A percentile compares a stretch with the other conserved stretches of the same genome.
phyloP scores from a whole-genome alignment of 2,797 vertebrate species.

The Clarias platycephalus region DNA sequence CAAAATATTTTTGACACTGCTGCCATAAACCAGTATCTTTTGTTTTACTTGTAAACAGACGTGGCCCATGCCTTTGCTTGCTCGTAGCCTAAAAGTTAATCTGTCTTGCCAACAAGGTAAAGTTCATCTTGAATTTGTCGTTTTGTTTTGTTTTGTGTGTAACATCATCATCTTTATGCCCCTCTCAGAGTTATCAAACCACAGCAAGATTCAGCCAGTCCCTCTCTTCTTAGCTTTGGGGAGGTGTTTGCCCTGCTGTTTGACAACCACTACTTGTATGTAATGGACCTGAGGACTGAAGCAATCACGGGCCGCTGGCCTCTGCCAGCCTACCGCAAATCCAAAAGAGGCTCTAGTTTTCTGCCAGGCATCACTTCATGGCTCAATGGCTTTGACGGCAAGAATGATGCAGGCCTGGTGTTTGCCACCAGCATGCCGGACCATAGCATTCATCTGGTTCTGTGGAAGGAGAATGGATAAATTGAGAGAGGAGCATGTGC shows the following conservation, averaged over 20 bases:
- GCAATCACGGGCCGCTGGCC: constrained; percentile 93
- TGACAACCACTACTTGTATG: constrained; percentile 94
- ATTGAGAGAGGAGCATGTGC: background rate
- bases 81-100: background rate
- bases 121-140: background rate
- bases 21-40: background rate
- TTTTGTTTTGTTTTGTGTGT: background rate
- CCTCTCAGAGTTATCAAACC: constrained; percentile 89
- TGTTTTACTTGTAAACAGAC: background rate
- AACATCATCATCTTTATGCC: background rate
- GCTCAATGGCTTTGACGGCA: constrained; percentile 92
- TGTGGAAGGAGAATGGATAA: constrained; percentile 97
- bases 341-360: constrained; percentile 96
- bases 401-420: constrained; percentile 92
- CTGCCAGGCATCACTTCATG: constrained; percentile 92
- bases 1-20: background rate
- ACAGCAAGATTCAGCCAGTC: constrained; percentile 83
- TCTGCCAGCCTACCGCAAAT: constrained; percentile 94
- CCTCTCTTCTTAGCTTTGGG: constrained; percentile 93
- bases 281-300: constrained; percentile 98
- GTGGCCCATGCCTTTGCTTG: background rate
- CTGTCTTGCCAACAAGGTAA: background rate
- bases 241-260: constrained; percentile 94
- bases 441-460: constrained; percentile 97
- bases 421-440: constrained; percentile 99